These are phyloP conservation scores for Hymenochirus boettgeri DNA, from an alignment of 2,113 vertebrate species.

Conservation along the genomic window DNA sequence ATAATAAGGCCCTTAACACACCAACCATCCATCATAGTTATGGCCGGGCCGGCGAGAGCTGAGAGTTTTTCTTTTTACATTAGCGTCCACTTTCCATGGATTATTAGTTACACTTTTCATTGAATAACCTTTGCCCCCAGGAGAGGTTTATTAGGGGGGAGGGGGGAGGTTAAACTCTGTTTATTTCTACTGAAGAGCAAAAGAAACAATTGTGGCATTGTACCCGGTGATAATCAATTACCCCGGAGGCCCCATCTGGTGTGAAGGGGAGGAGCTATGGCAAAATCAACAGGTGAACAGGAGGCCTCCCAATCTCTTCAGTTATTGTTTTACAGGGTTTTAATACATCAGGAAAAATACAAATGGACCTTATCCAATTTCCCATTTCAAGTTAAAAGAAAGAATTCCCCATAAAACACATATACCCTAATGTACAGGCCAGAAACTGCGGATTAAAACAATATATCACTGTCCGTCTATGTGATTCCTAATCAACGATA, in stretches of 20 bases:
- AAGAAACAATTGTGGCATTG: slow-evolving; percentile 75
- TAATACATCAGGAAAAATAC: too few species aligned
- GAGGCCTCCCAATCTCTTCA: slow-evolving; percentile 56
- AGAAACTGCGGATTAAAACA: too few species aligned
- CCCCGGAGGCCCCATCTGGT: slow-evolving; percentile 84
- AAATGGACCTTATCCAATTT: too few species aligned
- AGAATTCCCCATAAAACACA: too few species aligned
- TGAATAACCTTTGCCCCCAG: slow-evolving; percentile 66
- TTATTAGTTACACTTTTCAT: slow-evolving; percentile 69
- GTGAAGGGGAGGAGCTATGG: slow-evolving; percentile 62
- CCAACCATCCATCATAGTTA: slow-evolving; percentile 92
- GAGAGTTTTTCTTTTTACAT: slow-evolving; percentile 39
- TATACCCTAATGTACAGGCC: too few species aligned
- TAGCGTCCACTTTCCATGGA: slow-evolving; percentile 48
- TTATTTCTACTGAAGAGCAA: slow-evolving; percentile 63
- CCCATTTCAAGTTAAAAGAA: too few species aligned
- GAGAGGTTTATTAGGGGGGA: slow-evolving; percentile 17
- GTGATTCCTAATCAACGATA: too few species aligned
- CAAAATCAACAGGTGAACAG: slow-evolving; percentile 78
- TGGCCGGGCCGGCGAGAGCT: slow-evolving; percentile 65
- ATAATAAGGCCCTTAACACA: slow-evolving; percentile 92
- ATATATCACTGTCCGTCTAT: too few species aligned
- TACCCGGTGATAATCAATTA: slow-evolving; percentile 83
- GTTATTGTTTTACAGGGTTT: too few species aligned
- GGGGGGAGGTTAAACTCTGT: slow-evolving; percentile 58